These are phyloP conservation scores for Zaprionus inermis DNA, from an alignment of 1,140 invertebrate genomes.

Conservation along the genomic window DNA sequence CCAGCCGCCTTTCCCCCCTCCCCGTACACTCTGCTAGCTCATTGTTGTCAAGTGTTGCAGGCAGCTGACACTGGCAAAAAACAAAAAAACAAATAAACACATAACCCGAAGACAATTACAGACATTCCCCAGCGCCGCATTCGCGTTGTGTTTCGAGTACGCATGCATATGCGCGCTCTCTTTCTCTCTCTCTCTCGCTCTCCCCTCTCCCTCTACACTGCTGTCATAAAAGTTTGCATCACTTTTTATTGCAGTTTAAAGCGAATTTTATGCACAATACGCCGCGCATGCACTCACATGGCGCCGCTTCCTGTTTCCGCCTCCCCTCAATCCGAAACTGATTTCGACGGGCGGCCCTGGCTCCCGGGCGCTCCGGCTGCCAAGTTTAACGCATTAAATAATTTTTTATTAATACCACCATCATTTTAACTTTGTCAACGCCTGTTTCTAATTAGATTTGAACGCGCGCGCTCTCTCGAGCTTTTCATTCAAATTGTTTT, in stretches of 20 bases:
- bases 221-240: conserved; percentile 61
- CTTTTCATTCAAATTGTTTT: conserved; percentile 69
- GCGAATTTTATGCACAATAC: conserved; percentile 62
- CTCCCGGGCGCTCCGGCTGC: conserved; percentile 8
- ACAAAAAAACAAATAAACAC: background rate
- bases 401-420: conserved; percentile 42
- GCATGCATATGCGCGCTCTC: conserved; percentile 3
- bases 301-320: background rate
- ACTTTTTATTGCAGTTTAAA: conserved; percentile 79
- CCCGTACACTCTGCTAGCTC: background rate
- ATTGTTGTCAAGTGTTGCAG: conserved; percentile 43
- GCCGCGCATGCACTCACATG: conserved; percentile 53
- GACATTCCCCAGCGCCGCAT: conserved; percentile 68
- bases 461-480: conserved; percentile 42
- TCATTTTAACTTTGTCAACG: conserved; percentile 68
- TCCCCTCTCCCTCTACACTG: background rate
- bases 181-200: background rate
- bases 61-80: conserved; percentile 26
- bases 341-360: conserved; percentile 50
- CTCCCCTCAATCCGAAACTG: conserved; percentile 15
- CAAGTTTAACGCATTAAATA: conserved; percentile 62
- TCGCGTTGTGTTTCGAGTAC: conserved; percentile 38
- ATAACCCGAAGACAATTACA: conserved; percentile 62
- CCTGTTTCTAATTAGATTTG: conserved; percentile 75
- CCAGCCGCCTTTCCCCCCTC: background rate